Evolutionary conservation across 64 coral and sea anemone species (phyloP), one percentile per base, ranked within the genome.

Genomic region (Orbicella faveolata): DNA sequence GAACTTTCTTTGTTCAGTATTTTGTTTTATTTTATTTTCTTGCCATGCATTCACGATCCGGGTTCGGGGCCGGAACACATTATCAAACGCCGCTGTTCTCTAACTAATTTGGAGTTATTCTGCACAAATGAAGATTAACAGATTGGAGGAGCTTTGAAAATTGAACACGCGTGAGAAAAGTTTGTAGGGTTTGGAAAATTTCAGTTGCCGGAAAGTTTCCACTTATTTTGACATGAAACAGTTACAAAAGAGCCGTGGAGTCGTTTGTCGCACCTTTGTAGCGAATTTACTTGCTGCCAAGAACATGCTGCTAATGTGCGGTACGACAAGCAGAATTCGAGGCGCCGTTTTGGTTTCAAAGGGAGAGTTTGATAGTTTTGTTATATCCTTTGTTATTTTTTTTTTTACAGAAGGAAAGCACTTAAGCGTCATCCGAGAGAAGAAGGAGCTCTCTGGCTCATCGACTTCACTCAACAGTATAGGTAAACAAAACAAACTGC

Each of bases 381-480:
- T 48, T 66, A 68, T 9, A 23, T 1, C 23, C 21, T 25, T 19
- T 69, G 26, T 52, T 51, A 26, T 30, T 85, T 67, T 62, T 17
- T 63, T 83, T 69, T 9, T 20, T 23, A 37, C 44, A 85, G 63
- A 85, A 8, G 82, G 63, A 26, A 85, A 85, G 44, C 6, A 23
- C 1, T 72, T 85, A 30, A 68, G 82, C 39, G 65, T 87, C 18
- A 81, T 97, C 25, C 84, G 63, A 4, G 89, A 90, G 62, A 97
- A 83, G 63, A 82, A 86, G 33, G 94, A 89, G 21, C 61, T 97
- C 9, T 91, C 88, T 26, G 88, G 92, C 13, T 97, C 95, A 21
- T 83, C 83, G 3, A 94, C 88, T 6, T 97, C 95, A 1, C 92
- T 97, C 12, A 97, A 97, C 44, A 94, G 95, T 30, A 97, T 97